A percentile compares a stretch with the other conserved stretches of the same genome.
These are phyloP conservation scores for Slavum lentiscoides DNA, from an alignment of 2,888 invertebrate species.

Conservation along the genomic window DNA sequence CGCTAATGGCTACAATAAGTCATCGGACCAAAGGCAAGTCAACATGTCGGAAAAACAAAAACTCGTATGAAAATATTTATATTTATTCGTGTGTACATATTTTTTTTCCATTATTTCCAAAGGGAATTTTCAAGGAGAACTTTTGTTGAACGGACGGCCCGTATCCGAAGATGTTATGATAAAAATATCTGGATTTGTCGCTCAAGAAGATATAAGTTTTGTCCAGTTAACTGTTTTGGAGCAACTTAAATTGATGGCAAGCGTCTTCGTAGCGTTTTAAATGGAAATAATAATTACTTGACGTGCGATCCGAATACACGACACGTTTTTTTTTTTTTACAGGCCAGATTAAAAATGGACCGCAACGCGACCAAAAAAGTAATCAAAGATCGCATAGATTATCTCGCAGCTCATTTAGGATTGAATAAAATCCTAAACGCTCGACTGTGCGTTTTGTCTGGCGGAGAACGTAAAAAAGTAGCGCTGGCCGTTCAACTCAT, in stretches of 20 bases:
- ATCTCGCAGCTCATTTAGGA: constrained; percentile 66
- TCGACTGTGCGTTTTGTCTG: constrained; percentile 76
- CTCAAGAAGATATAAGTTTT: constrained; percentile 81
- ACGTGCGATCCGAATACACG: too few species aligned
- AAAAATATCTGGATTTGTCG: constrained; percentile 80
- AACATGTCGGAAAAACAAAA: background rate
- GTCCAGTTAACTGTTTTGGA: constrained; percentile 80
- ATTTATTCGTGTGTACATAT: background rate
- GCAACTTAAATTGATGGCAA: constrained; percentile 85
- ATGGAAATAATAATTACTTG: background rate
- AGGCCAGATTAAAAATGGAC: constrained; percentile 81
- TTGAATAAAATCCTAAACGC: constrained; percentile 73
- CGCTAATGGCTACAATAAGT: constrained; percentile 73
- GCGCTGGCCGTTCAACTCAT: constrained; percentile 87
- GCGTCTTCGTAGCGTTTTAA: background rate
- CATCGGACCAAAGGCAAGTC: constrained; percentile 67
- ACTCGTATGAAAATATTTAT: background rate
- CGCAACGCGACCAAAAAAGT: constrained; percentile 55
- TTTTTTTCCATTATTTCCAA: constrained; percentile 34
- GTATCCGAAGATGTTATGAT: constrained; percentile 70
- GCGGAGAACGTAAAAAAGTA: constrained; percentile 85
- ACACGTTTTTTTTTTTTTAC: background rate
- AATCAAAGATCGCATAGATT: constrained; percentile 59
- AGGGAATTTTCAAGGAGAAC: constrained; percentile 69
- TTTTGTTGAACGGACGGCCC: constrained; percentile 71